Base-by-base conservation (phyloP, 1,140 invertebrate genomes). In the Conopomorpha cramerella region DNA sequence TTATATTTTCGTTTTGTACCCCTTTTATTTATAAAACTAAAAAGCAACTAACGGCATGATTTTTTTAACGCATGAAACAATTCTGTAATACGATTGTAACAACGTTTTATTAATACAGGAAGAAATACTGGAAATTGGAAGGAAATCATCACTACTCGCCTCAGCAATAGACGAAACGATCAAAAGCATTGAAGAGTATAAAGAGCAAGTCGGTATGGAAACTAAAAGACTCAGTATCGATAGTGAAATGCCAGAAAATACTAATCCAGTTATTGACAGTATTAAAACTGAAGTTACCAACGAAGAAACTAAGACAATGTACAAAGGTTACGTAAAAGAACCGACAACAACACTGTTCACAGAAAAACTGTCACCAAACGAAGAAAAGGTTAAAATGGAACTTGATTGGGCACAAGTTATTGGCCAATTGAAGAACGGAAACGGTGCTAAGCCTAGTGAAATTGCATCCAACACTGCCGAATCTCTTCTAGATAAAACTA, bases 111-210 rank as follows among this genome's bases (percentile, higher is more conserved):
- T n/a, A n/a, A n/a, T 11, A 34, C 36, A 73, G 65, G 65, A 66
- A 35, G 65, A 70, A 36, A 62, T 73, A 18, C 19, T 57, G 31
- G 63, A 73, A 46, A 62, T 70, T 17, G 55, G 56, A 36, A 48
- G 57, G 31, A 61, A 64, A 38, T 67, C 65, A 8, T 60, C 63
- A 2, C 54, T 63, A 11, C 55, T 73, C 3, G 54, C 63, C 11
- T 64, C 65, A 27, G 65, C 59, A 1, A 72, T 72, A 17, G 64
- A 65, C 18, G 42, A 66, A 45, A 70, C 68, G 0, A 57, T 68
- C 6, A 62, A 63, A 43, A 56, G 49, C 26, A 70, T 73, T 15
- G 61, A 70, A 45, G 60, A 68, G 42, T 73, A 73, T 26, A 73
- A 70, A 40, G 59, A 67, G 41, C 44, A 56, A 47, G 53, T 54